Evolutionary conservation across 2,113 vertebrate genomes (phyloP), one percentile per base, ranked within the genome.

Genomic region (Oreochromis aureus): DNA sequence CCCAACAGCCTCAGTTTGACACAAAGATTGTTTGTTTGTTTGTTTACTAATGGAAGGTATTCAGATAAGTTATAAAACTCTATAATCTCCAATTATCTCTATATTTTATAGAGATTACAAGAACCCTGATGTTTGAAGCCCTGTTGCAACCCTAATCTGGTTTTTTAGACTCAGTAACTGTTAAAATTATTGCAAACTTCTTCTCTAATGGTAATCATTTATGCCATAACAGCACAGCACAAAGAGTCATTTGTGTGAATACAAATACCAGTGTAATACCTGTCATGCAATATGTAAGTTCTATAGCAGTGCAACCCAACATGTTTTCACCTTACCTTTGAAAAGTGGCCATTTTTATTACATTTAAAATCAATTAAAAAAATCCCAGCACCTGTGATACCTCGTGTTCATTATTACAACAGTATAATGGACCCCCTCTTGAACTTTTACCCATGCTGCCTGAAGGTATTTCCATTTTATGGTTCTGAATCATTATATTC

Each of bases 161-260:
- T 69, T 41, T 69, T 69, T 69, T 13, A 41, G 7, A 22, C 19
- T 22, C 3, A 3, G 19, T 61, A 27, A 61, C 58, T 61, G 58
- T 71, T 41, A 71, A 51, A 71, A 44, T 15, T 8, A 16, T 24
- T 44, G n/a, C 39, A 24, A 24, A 71, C 66, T 3, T 44, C 39
- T 44, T 44, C 39, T 71, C 39, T 71, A 24, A 27, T 10, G n/a
- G 5, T 44, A 24, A 16, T 5, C n/a, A 44, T 6, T 1, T 71
- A 24, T 0, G 1, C 9, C 16, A 0, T 61, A 16, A 3, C 39
- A 16, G 1, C n/a, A 0, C 63, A 71, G 63, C 63, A 71, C 36
- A 71, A 41, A 41, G 63, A 71, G 36, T 24, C n/a, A 44, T 24
- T 1, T 41, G 3, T 8, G 63, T 41, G 7, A 41, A 24, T 0